Evolutionary conservation across 2,797 vertebrate species (phyloP), one percentile per base, ranked within the genome.

Genomic region (Xenentodon cancila): DNA sequence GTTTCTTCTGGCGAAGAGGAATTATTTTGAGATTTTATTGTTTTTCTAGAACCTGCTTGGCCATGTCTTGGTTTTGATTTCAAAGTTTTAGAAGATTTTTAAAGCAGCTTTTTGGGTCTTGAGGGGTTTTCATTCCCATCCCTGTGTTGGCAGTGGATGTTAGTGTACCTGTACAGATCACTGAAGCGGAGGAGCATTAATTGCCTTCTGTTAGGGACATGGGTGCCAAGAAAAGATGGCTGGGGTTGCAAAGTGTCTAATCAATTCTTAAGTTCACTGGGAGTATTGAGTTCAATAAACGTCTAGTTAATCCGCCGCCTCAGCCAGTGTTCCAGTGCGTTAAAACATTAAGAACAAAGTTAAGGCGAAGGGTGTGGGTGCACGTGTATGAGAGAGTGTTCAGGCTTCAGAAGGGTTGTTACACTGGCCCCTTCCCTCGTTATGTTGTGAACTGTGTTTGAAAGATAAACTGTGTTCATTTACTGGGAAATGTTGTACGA

Each of bases 101-200:
- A 56, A 61, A 80, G 48, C 43, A 46, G 48, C 17, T 0, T 2
- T 64, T 56, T 27, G 13, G 42, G 48, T 57, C 73, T 52, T 22
- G 42, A 25, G 73, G 64, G n/a, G 76, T 78, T 78, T 75, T 49
- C 48, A 64, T 66, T 42, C 18, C n/a, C 12, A 21, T 60, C 17
- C 46, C 50, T 27, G 45, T 47, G 70, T 65, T 54, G 34, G 9
- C 42, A 43, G 11, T 60, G 17, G 50, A 58, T 60, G 27, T 67
- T 61, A 30, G 52, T 67, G 30, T 58, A 71, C 71, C 43, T 70
- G 58, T 53, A 25, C 48, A 67, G 51, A 81, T 71, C 8, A 44
- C 66, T 67, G 47, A 22, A 45, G 59, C 59, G 67, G 59, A 77
- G 51, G 53, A 43, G 64, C 60, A n/a, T 64, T 80, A 82, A 85